Evolutionary conservation across 2,797 vertebrate genomes (phyloP), one percentile per base, ranked within the genome.

Genomic region (Zenarchopterus dispar): DNA sequence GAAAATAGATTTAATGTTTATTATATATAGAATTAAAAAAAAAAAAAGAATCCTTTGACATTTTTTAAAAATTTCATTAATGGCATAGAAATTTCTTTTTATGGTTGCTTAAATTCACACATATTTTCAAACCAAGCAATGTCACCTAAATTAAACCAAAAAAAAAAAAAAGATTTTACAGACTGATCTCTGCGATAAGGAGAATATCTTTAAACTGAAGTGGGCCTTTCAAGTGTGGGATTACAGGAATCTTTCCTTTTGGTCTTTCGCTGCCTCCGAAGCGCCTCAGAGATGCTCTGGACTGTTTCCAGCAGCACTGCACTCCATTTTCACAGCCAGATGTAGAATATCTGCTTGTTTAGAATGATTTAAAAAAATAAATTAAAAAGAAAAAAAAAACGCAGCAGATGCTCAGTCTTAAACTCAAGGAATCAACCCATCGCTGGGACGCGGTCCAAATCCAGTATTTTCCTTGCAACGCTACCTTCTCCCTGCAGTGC

Each of bases 371-470:
- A 54, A 80, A 7, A n/a, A n/a, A n/a, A n/a, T n/a, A n/a, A n/a
- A n/a, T n/a, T n/a, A n/a, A n/a, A n/a, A n/a, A n/a, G n/a, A n/a
- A n/a, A n/a, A n/a, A n/a, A n/a, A n/a, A 78, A 76, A 75, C 47
- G 60, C 56, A 80, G 62, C 88, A 86, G 83, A 86, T 86, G 87
- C 63, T 87, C n/a, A 16, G 21, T 48, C 53, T 67, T 66, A 61
- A 76, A 78, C 64, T 62, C 69, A 33, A 52, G 62, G 67, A 65
- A 57, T 81, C 80, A 83, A 85, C 75, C 67, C 72, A 70, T 80
- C 56, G 51, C 73, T 57, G 69, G 81, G 73, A 86, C 2, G 2
- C n/a, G 58, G 2, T 82, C 77, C 82, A 82, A 18, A 47, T 77
- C 74, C 51, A 50, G 16, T 59, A 56, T 75, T 44, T 70, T 45